Evolutionary conservation across 1,140 invertebrate species (phyloP), one percentile per base, ranked within the genome.

Genomic region (Acromyrmex echinatior): DNA sequence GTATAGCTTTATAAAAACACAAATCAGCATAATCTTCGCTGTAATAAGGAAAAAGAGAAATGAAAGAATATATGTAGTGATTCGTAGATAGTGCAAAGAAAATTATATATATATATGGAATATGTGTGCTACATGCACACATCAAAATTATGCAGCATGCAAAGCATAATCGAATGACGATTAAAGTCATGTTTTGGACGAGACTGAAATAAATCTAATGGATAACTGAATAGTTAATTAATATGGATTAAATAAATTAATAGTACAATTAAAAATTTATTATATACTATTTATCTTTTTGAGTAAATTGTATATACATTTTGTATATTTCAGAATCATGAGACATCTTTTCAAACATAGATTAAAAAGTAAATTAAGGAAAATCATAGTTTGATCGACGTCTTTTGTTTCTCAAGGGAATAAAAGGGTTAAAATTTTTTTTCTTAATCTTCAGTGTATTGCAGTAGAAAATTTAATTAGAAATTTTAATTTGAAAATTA

Each of bases 1-100:
- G 39, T 82, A 18, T 82, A 84, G 60, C 70, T 58, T 84, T 84
- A 51, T 49, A 51, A 76, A 39, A 18, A 82, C 18, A 82, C 56
- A 84, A 74, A 74, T 84, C 56, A 74, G 56, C 80, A 84, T 76
- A 70, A 49, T 74, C 58, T 65, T 87, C 16, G 62, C 73, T 60
- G 71, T 70, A 63, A 66, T 82, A 65, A 63, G 25, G 16, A 25
- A 56, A 65, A 66, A 60, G 73, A 63, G 21, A 87, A 65, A 86
- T 63, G 35, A 82, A 84, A 56, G 58, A 56, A 66, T 87, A 84
- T 82, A 53, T 53, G 45, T 71, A 71, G 79, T 70, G n/a, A 25
- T 28, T 3, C 51, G 56, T 87, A 86, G 63, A 70, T 79, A 86
- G 62, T 66, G 25, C 65, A 79, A 66, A 56, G 51, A 53, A 78